Evolutionary conservation across 2,797 vertebrate species (phyloP).

Genomic region (Chelidonichthys spinosus): DNA sequence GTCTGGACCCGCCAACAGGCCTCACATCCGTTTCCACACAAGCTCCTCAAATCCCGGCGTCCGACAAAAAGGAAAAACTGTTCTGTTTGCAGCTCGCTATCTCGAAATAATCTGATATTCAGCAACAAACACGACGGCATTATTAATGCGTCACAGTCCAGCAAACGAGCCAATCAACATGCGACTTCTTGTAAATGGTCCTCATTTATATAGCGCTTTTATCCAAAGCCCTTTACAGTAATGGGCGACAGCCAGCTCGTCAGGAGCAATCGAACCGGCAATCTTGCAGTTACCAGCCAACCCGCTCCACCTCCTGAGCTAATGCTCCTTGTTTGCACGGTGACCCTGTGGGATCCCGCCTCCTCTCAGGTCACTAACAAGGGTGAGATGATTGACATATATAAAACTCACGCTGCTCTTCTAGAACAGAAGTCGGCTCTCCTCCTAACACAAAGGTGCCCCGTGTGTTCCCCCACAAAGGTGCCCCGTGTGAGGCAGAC

Average conservation of each 20-base stretch:
- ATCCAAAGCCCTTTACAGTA: too few relatives aligned
- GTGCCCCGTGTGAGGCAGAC: conserved; percentile 11
- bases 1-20: conserved; percentile 26
- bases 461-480: conserved; percentile 44
- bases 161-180: too few relatives aligned
- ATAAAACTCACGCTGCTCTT: not conserved
- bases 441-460: conserved; percentile 53
- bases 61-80: conserved; percentile 31
- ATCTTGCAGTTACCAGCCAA: too few relatives aligned
- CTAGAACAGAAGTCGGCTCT: conserved; percentile 28
- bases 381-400: conserved; percentile 59
- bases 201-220: too few relatives aligned
- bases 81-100: conserved; percentile 26
- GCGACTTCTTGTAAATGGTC: too few relatives aligned
- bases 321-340: too few relatives aligned
- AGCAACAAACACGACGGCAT: conserved; percentile 50
- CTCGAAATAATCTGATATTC: conserved; percentile 51
- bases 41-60: conserved; percentile 41
- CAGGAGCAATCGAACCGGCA: too few relatives aligned
- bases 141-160: conserved; percentile 35
- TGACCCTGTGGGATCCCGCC: conserved; percentile 46
- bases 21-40: conserved; percentile 25
- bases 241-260: too few relatives aligned
- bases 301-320: too few relatives aligned
- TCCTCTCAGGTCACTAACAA: conserved; percentile 50